phyloP scores from a whole-genome alignment of 2,113 vertebrate species.

The Crotalus horridus region DNA sequence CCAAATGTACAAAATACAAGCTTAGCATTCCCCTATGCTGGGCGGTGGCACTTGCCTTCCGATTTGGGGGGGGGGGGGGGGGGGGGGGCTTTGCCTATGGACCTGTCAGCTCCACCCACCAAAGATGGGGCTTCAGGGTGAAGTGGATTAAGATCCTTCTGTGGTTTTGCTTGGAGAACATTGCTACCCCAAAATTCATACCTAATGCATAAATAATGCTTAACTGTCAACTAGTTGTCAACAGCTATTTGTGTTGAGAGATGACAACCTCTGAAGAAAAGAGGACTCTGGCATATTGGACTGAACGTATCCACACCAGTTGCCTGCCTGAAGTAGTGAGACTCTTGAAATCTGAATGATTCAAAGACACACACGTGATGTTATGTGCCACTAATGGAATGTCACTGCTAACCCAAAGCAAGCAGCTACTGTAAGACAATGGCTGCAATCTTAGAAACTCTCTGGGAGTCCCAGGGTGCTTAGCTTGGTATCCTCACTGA shows the following conservation, averaged over 20 bases:
- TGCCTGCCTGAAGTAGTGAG: conserved; percentile 25
- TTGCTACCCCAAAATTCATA: conserved; percentile 32
- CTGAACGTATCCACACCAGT: conserved; percentile 8
- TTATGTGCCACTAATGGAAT: conserved; percentile 16
- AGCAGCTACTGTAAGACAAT: neutral
- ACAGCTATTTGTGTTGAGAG: neutral
- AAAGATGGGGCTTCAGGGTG: neutral
- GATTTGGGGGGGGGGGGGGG: neutral
- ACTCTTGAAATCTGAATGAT: conserved; percentile 3
- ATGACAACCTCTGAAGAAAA: conserved; percentile 35
- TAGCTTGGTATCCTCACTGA: neutral
- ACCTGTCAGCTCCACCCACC: conserved; percentile 15
- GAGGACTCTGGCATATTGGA: conserved; percentile 47
- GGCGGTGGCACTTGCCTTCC: conserved; percentile 32
- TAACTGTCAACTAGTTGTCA: conserved; percentile 29
- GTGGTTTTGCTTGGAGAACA: conserved; percentile 35
- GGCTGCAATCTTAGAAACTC: neutral
- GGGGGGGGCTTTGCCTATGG: conserved; percentile 33
- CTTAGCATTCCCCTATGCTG: conserved; percentile 51
- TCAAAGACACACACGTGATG: neutral
- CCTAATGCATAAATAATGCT: neutral
- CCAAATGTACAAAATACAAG: conserved; percentile 72
- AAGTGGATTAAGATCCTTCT: conserved; percentile 11
- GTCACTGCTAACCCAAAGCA: neutral
- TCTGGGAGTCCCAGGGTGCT: neutral